Percentiles rank a stretch among this genome's conserved stretches.
Conservation (phyloP, 2,888 invertebrate species). For the Pycnomerus fuliginosus region DNA sequence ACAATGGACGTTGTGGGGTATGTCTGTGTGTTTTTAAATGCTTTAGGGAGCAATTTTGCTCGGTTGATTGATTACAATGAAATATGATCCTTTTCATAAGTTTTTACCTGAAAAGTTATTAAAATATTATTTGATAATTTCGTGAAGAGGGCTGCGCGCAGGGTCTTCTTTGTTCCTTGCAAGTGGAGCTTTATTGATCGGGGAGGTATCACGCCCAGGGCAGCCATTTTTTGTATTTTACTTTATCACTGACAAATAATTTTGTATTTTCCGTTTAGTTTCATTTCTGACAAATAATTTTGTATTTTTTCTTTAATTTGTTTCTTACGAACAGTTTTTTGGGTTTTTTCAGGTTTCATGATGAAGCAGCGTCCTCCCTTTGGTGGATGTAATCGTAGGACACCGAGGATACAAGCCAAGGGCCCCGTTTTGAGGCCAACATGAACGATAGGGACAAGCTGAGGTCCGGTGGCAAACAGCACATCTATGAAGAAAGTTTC, state of each 20-base stretch:
- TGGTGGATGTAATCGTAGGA: constrained; percentile 16
- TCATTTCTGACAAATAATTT: not conserved
- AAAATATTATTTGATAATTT: constrained; percentile 35
- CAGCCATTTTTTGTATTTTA: no score
- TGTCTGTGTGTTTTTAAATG: constrained; percentile 25
- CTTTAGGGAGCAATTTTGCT: not conserved
- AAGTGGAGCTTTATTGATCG: constrained; percentile 24
- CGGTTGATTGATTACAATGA: constrained; percentile 8
- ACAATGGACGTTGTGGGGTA: constrained; percentile 31
- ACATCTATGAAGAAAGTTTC: constrained; percentile 41
- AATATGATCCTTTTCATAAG: not conserved
- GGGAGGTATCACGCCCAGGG: constrained; percentile 14
- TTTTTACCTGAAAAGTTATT: constrained; percentile 21
- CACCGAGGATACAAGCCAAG: constrained; percentile 25
- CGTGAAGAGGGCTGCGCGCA: constrained; percentile 13
- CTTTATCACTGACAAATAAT: not conserved
- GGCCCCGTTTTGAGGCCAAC: constrained; percentile 34
- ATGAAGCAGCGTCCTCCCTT: constrained; percentile 39
- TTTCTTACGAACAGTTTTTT: constrained; percentile 2
- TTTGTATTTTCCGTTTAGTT: constrained; percentile 1
- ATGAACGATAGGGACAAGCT: constrained; percentile 42
- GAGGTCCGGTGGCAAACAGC: constrained; percentile 27
- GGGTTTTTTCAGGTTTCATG: constrained; percentile 40
- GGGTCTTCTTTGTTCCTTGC: constrained; percentile 9
- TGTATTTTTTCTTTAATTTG: not conserved